Evolutionary conservation across 2,888 invertebrate species (phyloP), one percentile per base, ranked within the genome.

Genomic region (Eledone cirrhosa): DNA sequence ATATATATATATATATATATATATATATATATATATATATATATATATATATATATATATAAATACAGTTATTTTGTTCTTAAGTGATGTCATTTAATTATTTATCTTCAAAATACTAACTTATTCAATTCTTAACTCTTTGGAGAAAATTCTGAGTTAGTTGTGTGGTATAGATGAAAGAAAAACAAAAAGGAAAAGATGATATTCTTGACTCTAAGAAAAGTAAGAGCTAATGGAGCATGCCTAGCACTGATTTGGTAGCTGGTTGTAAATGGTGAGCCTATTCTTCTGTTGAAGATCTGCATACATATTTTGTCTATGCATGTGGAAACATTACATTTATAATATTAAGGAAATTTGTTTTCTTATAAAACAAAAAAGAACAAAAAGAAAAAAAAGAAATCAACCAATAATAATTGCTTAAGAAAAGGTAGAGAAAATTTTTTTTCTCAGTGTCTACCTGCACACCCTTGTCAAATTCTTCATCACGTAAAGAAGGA

Each of bases 81-180:
- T 41, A 31, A 72, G n/a, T 13, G 31, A 16, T 11, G 33, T 19
- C 31, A 31, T 8, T 67, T 8, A 72, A 72, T 22, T 41, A 67
- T 31, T 67, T 72, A 72, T 41, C 22, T 72, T 31, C 33, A 2
- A 33, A 72, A 31, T 41, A 41, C 41, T 72, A 72, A 72, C 22
- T 31, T 72, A 41, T n/a, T 19, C 72, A 31, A 72, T n/a, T 41
- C 41, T 72, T 29, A 72, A 41, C 22, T 72, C 33, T 72, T 31
- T 33, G 41, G 31, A 41, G 31, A 24, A 72, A 31, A 72, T 72
- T 72, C 72, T 72, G 72, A 72, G 31, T 72, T 72, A 29, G 72
- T 72, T 72, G 72, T 72, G 72, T 72, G 72, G 72, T 72, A 72
- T 22, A 41, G 22, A 5, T 41, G 41, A 41, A 41, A 41, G 41